Evolutionary conservation across 2,113 vertebrate species (phyloP), one percentile per base, ranked within the genome.

Genomic region (Myotis brandtii): DNA sequence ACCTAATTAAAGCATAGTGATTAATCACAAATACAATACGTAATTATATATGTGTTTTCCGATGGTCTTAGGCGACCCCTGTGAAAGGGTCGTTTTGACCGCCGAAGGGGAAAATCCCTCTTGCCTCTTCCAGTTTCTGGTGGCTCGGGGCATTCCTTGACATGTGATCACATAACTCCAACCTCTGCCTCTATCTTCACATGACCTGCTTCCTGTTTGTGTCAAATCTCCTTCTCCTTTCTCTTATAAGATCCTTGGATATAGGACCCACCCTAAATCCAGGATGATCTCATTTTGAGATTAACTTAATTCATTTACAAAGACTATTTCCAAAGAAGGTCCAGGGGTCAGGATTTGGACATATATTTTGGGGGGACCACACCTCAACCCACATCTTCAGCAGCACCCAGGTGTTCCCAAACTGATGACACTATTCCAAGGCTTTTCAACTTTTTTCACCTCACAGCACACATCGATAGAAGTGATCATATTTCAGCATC

Each of bases 241-340:
- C 23, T 56, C 46, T 64, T 73, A 32, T 9, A 70, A 70, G 40
- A 20, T 77, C 46, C 62, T 12, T 25, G 9, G 52, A 66, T 67
- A 20, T 67, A 48, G 64, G n/a, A 5, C 7, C 37, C 32, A 52
- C 12, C 34, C 25, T 67, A 90, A 81, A 64, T 14, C n/a, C 56
- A 46, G 1, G 30, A 75, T 72, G 25, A 17, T 40, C 30, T 70
- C 18, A 40, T 76, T 50, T 89, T 52, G 4, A 85, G 21, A 82
- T 46, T 84, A 67, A 81, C 25, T 34, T 75, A 83, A 77, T 82
- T 27, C 5, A 79, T 43, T 48, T 67, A 23, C 64, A 79, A 80
- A 94, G 48, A 76, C 16, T 56, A 34, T 82, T 96, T 85, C 73
- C 79, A 79, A 83, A 46, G 32, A 72, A 69, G 32, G 67, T 48